These are phyloP conservation scores for Laspeyria flexula DNA, from an alignment of 2,888 invertebrate species.

Conservation along the genomic window DNA sequence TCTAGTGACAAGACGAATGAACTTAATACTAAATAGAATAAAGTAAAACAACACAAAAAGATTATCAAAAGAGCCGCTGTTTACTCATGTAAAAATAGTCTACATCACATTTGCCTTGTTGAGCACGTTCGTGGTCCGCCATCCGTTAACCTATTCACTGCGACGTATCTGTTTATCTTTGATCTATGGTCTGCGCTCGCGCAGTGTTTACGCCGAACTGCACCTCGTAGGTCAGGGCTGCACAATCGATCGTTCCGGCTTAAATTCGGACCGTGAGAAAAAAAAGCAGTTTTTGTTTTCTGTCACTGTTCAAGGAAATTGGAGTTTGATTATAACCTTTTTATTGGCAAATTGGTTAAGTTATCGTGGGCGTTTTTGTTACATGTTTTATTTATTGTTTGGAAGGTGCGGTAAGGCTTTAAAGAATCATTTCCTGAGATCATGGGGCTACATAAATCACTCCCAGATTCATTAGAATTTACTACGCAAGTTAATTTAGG, in stretches of 20 bases:
- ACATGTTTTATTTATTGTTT: not conserved
- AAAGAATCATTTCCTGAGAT: not conserved
- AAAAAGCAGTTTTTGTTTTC: slow-evolving; percentile 9
- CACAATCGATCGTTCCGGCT: slow-evolving; percentile 35
- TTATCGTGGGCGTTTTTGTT: slow-evolving; percentile 21
- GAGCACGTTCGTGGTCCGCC: slow-evolving; percentile 18
- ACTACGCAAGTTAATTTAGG: too few species aligned
- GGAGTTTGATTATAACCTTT: slow-evolving; percentile 7
- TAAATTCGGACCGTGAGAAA: slow-evolving; percentile 44
- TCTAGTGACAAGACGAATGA: not conserved
- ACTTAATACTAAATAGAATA: not conserved
- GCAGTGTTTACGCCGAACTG: slow-evolving; percentile 24
- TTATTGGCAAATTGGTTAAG: slow-evolving; percentile 5
- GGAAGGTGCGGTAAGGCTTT: not conserved
- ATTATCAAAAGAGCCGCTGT: slow-evolving; percentile 1
- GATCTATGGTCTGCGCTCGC: slow-evolving; percentile 23
- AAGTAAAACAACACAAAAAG: not conserved
- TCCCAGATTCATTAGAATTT: not conserved
- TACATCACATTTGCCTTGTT: slow-evolving; percentile 28
- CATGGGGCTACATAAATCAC: not conserved
- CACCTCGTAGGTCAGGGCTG: slow-evolving; percentile 45
- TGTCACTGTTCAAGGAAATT: slow-evolving; percentile 16
- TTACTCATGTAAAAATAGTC: slow-evolving; percentile 16
- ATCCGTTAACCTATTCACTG: slow-evolving; percentile 19
- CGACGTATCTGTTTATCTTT: slow-evolving; percentile 35